Evolutionary conservation across 2,797 vertebrate genomes (phyloP), one percentile per base, ranked within the genome.

Genomic region (Hydrophis major): DNA sequence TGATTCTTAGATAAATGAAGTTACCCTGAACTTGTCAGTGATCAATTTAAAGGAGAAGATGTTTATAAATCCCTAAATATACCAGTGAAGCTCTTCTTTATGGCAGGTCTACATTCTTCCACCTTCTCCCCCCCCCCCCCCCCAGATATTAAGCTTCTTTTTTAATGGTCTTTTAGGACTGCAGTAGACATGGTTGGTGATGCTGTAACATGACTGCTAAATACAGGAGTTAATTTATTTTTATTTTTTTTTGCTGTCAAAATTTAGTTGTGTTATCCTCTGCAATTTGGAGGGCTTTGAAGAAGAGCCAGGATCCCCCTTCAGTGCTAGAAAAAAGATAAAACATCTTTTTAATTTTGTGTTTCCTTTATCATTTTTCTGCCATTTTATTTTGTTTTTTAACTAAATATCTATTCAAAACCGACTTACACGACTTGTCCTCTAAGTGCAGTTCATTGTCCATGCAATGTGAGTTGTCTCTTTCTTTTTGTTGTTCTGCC

Each of bases 71-170:
- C 8, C 74, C 37, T 25, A 83, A 47, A 47, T 83, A 4, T 47
- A 83, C 20, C 8, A 47, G 4, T 42, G 20, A 83, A 83, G 37
- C 8, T 83, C 22, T 83, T 83, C 37, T 83, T 83, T 83, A 83
- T 78, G 37, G 18, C 37, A 47, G 74, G 74, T 4, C 74, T 47
- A 47, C 20, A 47, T 83, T 83, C 37, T 83, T 47, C 0, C 37
- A 4, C 4, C 4, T 8, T 42, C 3, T 11, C 4, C 4, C 4
- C 4, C 4, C 20, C 4, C 4, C 4, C 8, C 4, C 4, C 1
- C 4, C 8, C 37, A 20, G 7, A 78, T 10, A 83, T 83, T 47
- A 83, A 47, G 18, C 32, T 22, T 47, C 3, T 8, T 74, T n/a
- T 87, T 37, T 74, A 28, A 87, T 56, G 16, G 53, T 57, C 50